A percentile compares a stretch with the other conserved stretches of the same genome.
Conservation (phyloP, 2,113 vertebrate genomes). For the Melanotaenia duboulayi region DNA sequence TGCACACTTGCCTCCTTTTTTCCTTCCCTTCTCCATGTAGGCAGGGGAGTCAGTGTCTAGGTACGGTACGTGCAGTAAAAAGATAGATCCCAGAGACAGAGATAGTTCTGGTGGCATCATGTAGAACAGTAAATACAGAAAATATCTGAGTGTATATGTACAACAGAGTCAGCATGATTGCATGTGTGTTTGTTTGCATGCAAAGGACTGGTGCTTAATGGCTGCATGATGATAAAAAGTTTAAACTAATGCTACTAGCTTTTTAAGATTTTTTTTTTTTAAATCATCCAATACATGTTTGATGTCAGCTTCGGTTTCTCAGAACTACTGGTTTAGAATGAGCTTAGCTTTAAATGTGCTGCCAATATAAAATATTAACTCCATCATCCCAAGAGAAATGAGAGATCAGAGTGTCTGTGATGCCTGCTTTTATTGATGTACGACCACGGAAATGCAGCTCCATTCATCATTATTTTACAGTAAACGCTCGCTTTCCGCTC, state of each 20-base stretch:
- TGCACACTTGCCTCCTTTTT: background rate
- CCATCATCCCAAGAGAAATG: slow-evolving; percentile 85
- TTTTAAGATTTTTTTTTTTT: too few relatives aligned
- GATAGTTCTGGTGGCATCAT: background rate
- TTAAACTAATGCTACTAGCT: too few relatives aligned
- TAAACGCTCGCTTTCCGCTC: slow-evolving; percentile 92
- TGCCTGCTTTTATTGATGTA: slow-evolving; percentile 85
- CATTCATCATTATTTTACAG: slow-evolving; percentile 96
- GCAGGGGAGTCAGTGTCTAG: background rate
- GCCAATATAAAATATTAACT: slow-evolving; percentile 81
- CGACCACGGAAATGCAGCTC: slow-evolving; percentile 87
- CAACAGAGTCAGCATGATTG: background rate
- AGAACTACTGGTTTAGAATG: background rate
- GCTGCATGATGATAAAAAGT: too few relatives aligned
- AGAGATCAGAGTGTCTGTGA: slow-evolving; percentile 86
- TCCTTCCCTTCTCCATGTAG: slow-evolving; percentile 44
- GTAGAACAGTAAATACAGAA: background rate
- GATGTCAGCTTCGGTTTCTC: background rate
- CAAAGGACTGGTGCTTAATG: too few relatives aligned
- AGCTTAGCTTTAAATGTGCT: slow-evolving; percentile 62
- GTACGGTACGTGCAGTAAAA: background rate
- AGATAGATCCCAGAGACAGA: background rate
- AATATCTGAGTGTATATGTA: too few relatives aligned
- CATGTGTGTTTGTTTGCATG: background rate
- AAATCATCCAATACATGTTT: too few relatives aligned